Percentiles rank a stretch among this genome's conserved stretches.
These are phyloP conservation scores for Ceratoteleas bidentatus DNA, from an alignment of 1,140 invertebrate species.

Conservation along the genomic window DNA sequence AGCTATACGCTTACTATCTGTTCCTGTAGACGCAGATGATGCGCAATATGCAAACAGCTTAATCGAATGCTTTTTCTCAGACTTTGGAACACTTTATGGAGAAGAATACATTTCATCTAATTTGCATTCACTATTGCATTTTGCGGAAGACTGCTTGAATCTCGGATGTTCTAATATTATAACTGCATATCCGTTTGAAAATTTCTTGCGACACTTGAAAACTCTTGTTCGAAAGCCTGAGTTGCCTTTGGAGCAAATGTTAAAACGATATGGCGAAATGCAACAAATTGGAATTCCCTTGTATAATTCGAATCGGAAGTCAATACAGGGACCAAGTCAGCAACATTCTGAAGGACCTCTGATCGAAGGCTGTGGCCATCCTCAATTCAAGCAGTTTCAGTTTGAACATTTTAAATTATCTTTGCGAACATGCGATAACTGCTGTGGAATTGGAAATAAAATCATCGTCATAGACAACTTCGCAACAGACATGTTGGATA, in stretches of 20 bases:
- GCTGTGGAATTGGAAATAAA: slow-evolving; percentile 13
- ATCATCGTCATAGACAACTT: slow-evolving; percentile 21
- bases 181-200: slow-evolving; percentile 61
- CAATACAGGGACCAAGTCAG: slow-evolving; percentile 7
- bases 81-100: slow-evolving; percentile 54
- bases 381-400: slow-evolving; percentile 18
- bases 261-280: slow-evolving; percentile 20
- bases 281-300: neutral
- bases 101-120: slow-evolving; percentile 54
- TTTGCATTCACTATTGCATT: slow-evolving; percentile 58
- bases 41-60: neutral
- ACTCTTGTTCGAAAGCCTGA: slow-evolving; percentile 25
- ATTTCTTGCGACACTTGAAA: slow-evolving; percentile 45
- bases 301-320: neutral
- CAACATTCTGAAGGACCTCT: slow-evolving; percentile 9
- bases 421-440: neutral
- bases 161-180: slow-evolving; percentile 37
- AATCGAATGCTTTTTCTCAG: slow-evolving; percentile 44
- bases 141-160: slow-evolving; percentile 40
- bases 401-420: slow-evolving; percentile 13
- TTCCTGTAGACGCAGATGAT: neutral
- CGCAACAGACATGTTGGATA: neutral
- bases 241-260: slow-evolving; percentile 22
- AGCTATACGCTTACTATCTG: slow-evolving; percentile 29
- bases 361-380: neutral